phyloP scores from a whole-genome alignment of 2,797 vertebrate genomes.

The Sternotherus odoratus region DNA sequence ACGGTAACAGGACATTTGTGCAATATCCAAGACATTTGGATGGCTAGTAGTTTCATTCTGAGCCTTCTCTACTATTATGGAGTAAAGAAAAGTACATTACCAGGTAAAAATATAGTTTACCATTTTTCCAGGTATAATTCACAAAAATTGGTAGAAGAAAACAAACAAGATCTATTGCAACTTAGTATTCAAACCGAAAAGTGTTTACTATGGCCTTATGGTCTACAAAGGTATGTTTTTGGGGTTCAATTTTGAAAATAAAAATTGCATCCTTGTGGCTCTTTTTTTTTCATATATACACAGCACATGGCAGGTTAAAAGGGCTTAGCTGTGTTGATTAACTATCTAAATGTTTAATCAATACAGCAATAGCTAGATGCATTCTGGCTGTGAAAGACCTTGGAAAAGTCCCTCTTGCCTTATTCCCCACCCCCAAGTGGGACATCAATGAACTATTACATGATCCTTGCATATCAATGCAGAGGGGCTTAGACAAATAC shows the following conservation, averaged over 20 bases:
- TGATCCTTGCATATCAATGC: conserved; percentile 80
- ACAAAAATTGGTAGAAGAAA: neutral
- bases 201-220: neutral
- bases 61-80: neutral
- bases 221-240: conserved; percentile 13
- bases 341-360: conserved; percentile 84
- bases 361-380: conserved; percentile 75
- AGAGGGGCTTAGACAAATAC: conserved; percentile 79
- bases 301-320: conserved; percentile 67
- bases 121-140: neutral
- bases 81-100: neutral
- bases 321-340: conserved; percentile 77
- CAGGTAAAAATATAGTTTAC: neutral
- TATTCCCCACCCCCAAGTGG: conserved; percentile 77
- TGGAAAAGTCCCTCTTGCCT: conserved; percentile 80
- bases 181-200: neutral
- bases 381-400: conserved; percentile 80
- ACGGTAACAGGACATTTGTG: neutral
- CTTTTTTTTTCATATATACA: conserved; percentile 33
- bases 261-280: conserved; percentile 16
- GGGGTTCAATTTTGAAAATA: conserved; percentile 41
- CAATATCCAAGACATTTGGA: neutral
- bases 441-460: conserved; percentile 81
- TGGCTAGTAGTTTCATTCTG: neutral
- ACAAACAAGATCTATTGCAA: neutral